Conservation (phyloP, 2,113 vertebrate genomes). For the Penelope pileata region DNA sequence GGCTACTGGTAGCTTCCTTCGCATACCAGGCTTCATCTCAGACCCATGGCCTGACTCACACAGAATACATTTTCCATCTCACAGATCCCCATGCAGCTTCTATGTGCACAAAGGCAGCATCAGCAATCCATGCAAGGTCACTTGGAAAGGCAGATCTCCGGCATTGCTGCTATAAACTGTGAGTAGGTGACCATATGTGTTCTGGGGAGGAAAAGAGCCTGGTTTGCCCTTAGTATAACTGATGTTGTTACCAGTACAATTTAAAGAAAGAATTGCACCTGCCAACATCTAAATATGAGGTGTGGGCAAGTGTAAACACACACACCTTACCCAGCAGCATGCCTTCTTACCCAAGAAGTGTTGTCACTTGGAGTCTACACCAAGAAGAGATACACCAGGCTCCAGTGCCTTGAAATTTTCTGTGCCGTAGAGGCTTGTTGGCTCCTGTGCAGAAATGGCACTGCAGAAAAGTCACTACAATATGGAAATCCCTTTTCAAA, state of each 20-base stretch:
- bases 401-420: neutral
- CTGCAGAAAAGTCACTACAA: neutral
- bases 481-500: neutral
- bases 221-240: neutral
- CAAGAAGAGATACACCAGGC: fast-evolving
- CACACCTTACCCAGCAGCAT: neutral
- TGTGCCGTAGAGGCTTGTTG: neutral
- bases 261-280: neutral
- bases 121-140: fast-evolving
- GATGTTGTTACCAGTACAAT: neutral
- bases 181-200: neutral
- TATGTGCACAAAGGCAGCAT: neutral
- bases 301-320: neutral
- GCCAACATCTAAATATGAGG: neutral
- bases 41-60: too few relatives aligned
- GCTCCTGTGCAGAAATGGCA: neutral
- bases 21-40: neutral
- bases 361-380: too few relatives aligned
- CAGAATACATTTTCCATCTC: neutral
- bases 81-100: neutral
- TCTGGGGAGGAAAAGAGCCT: neutral
- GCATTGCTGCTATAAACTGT: neutral
- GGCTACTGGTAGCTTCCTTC: neutral
- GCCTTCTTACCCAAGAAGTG: neutral
- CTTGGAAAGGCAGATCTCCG: neutral